phyloP scores from a whole-genome alignment of 2,113 vertebrate species.

The Cariama cristata region DNA sequence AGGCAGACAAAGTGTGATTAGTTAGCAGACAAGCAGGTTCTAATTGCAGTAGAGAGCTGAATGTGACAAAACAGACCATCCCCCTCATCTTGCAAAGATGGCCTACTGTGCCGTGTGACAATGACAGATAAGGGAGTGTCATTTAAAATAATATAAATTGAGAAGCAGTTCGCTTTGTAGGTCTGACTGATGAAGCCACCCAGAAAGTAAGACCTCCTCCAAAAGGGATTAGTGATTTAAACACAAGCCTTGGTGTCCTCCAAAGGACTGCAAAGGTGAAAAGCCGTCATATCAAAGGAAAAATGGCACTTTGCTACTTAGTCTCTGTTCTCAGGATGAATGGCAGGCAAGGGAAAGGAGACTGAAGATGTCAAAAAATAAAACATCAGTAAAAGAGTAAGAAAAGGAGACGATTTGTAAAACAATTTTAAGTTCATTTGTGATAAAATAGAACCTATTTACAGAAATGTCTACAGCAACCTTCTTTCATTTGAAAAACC shows the following conservation, averaged over 20 bases:
- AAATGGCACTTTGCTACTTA: not conserved
- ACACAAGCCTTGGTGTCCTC: not conserved
- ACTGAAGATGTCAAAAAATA: not conserved
- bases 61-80: not conserved
- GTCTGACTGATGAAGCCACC: conserved; percentile 35
- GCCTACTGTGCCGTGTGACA: not conserved
- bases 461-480: not conserved
- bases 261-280: not conserved
- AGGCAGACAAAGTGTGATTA: not conserved
- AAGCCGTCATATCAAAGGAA: not conserved
- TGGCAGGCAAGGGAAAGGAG: not conserved
- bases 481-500: not conserved
- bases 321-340: not conserved
- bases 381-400: not conserved
- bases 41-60: not conserved
- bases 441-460: not conserved
- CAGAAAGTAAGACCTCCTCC: conserved; percentile 5
- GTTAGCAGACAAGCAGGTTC: not conserved
- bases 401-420: not conserved
- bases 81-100: not conserved
- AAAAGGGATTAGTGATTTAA: conserved; percentile 4
- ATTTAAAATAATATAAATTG: not conserved
- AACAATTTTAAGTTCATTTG: not conserved
- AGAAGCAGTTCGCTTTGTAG: not conserved
- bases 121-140: not conserved